Evolutionary conservation across 1,140 invertebrate genomes (phyloP), one percentile per base, ranked within the genome.

Genomic region (Lineus longissimus): DNA sequence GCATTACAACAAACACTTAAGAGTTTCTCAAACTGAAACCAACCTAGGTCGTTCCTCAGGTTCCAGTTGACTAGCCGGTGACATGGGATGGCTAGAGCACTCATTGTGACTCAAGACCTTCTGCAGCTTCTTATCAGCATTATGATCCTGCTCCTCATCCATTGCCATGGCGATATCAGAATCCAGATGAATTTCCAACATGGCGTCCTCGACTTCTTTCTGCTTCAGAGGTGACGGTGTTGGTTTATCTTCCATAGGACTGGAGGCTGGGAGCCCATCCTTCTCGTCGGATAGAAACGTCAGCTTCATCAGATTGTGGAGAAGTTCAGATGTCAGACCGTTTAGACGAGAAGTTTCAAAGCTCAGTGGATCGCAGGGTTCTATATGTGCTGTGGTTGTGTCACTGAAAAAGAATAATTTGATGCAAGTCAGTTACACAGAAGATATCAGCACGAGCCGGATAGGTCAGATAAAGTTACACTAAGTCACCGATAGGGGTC

Each of bases 201-300:
- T 63, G 25, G 55, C 62, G 23, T 23, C 55, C 4, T 47, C 40
- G n/a, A 13, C 13, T 45, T 67, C 61, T 47, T 55, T 55, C 36
- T 33, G 41, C 11, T 62, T 61, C 25, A 23, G 23, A 23, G 2
- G 6, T 25, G 36, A 2, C 9, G 27, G 29, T 22, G 31, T 25
- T 51, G 47, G 30, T 6, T 40, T 4, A 47, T 36, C 40, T 63
- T 62, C 65, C 61, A 19, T n/a, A 47, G 43, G 43, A 23, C 43
- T 55, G 17, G 11, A 55, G 22, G 11, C 22, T 55, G 17, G 17
- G 17, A 64, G 57, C 2, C 61, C 60, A 58, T 62, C n/a, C 67
- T 65, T 83, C 71, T 86, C 84, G 56, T 84, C 80, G 11, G 83
- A 83, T 11, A 87, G 78, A 0, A 85, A 85, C 58, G 82, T 84